A percentile compares a stretch with the other conserved stretches of the same genome.
Conservation (phyloP, 2,888 invertebrate species). For the Homarus gammarus region DNA sequence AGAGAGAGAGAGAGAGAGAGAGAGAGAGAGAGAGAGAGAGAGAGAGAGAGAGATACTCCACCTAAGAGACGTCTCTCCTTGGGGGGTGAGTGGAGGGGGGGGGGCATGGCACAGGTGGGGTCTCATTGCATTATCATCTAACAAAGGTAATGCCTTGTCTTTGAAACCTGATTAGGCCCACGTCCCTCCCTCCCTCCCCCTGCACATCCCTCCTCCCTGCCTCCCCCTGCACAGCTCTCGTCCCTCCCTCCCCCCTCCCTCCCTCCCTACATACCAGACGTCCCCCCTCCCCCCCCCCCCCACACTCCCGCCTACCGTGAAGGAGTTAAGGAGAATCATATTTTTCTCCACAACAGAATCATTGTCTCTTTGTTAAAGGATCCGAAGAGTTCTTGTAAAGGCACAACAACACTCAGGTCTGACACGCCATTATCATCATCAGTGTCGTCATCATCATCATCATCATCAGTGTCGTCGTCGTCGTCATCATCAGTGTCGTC, state of each 20-base stretch:
- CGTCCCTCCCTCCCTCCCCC: not conserved
- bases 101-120: not conserved
- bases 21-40: conserved; percentile 6
- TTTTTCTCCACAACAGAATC: not conserved
- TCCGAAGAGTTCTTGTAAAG: no score
- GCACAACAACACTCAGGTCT: no score
- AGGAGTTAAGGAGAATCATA: no score
- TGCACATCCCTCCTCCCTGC: not conserved
- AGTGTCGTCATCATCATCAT: no score
- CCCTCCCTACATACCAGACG: not conserved
- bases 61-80: no score
- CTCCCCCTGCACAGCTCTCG: not conserved
- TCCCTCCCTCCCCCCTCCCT: not conserved
- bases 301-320: not conserved
- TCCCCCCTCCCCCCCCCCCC: not conserved
- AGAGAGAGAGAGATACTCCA: conserved; percentile 16
- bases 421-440: no score
- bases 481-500: no score
- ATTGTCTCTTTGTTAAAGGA: no score
- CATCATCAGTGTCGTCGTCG: no score
- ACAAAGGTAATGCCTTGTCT: conserved; percentile 57
- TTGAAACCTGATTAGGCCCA: conserved; percentile 55
- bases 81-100: conserved; percentile 5
- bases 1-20: not conserved
- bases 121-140: conserved; percentile 52